These are phyloP conservation scores for Notoglanidium macrostoma DNA, from an alignment of 2,797 vertebrate genomes.

Conservation along the genomic window DNA sequence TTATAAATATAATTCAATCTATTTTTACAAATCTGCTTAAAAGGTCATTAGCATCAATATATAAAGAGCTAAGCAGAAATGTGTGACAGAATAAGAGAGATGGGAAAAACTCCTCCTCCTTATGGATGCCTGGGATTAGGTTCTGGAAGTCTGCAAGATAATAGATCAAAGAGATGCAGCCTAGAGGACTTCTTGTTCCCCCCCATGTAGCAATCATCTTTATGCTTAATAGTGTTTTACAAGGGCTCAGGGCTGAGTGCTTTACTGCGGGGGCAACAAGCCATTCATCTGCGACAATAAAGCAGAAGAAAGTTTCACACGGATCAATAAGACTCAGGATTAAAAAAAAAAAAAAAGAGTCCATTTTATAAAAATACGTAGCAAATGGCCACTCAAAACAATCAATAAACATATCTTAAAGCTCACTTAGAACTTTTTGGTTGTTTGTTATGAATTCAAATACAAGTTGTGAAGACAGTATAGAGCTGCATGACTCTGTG, in stretches of 20 bases:
- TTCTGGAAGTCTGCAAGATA: slow-evolving; percentile 76
- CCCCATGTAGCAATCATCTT: slow-evolving; percentile 63
- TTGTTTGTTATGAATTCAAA: slow-evolving; percentile 21
- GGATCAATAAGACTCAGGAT: slow-evolving; percentile 21
- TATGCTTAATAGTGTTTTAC: slow-evolving; percentile 65
- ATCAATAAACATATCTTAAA: slow-evolving; percentile 10
- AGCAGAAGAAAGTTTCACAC: slow-evolving; percentile 50
- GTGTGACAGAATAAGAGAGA: background rate
- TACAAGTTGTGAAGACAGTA: slow-evolving; percentile 10
- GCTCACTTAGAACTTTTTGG: background rate
- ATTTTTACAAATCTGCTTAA: background rate
- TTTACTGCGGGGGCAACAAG: slow-evolving; percentile 43
- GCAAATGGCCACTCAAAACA: slow-evolving; percentile 7
- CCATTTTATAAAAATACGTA: background rate
- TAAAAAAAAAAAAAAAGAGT: slow-evolving; percentile 5
- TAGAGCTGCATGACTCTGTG: background rate
- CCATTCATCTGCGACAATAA: slow-evolving; percentile 43
- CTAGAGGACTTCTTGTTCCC: slow-evolving; percentile 57
- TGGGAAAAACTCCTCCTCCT: slow-evolving; percentile 54
- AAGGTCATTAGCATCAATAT: background rate
- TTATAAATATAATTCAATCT: background rate
- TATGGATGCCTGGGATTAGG: slow-evolving; percentile 72
- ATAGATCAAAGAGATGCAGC: slow-evolving; percentile 76
- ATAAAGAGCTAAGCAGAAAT: background rate
- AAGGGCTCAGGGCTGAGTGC: slow-evolving; percentile 52